Base-by-base conservation (phyloP, 2,888 invertebrate genomes). In the Standfussiana lucernea region DNA sequence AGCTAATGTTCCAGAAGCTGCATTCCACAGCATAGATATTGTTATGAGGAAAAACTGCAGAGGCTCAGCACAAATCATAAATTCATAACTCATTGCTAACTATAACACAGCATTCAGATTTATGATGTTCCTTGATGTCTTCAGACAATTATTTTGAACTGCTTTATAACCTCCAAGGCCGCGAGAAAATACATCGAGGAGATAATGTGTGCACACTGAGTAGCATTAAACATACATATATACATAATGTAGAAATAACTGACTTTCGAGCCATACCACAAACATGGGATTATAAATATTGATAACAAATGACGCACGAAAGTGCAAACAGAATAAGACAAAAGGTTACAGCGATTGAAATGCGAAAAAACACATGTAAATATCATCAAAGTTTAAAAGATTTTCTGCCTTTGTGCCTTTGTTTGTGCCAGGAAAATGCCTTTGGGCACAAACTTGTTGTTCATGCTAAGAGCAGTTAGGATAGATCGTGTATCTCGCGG, bases 261-360 rank as follows among this genome's bases (percentile, higher is more conserved):
- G 75, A 75, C 56, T 77, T 85, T 72, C 62, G 75, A 75, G 61
- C 45, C 72, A 42, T 15, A 67, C 24, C 21, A 42, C 59, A 81
- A 82, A 76, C 65, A 75, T 24, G n/a, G 45, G 28, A 70, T 64
- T 67, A 77, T 77, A 80, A 85, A 85, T 79, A 86, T 71, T 86
- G 74, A 83, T 77, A 81, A 64, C 56, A 82, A 75, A 3, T 87
- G 86, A 87, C 87, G 87, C 83, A 86, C 81, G 69, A 78, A 68
- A 80, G 42, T 68, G 62, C 47, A 77, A 75, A 81, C 45, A 53
- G 13, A 56, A 68, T 50, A 79, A 66, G 21, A 50, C 35, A 42
- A 68, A 72, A 61, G 42, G 70, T 72, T 53, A 53, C 53, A 72
- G 61, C 28, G n/a, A 50, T 45, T 74, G 50, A 72, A 78, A 80